Conservation (phyloP, 2,888 invertebrate genomes). For the Eupithecia insigniata region DNA sequence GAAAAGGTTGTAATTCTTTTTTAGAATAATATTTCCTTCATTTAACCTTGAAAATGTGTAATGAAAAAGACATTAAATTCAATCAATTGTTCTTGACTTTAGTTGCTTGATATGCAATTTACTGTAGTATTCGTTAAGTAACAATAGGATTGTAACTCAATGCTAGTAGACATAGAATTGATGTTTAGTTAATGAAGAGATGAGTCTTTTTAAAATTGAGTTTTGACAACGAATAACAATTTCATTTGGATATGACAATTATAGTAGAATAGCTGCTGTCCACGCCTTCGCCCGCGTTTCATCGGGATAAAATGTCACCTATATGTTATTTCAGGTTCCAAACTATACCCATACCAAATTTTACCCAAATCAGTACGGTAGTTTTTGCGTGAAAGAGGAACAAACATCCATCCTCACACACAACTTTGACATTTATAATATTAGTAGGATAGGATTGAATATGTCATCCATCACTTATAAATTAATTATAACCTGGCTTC, state of each 20-base stretch:
- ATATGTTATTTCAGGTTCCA: too few species aligned
- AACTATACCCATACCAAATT: too few species aligned
- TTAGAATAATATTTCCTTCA: neutral
- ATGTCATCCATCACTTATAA: too few species aligned
- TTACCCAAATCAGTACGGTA: too few species aligned
- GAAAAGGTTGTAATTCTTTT: neutral
- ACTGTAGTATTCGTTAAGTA: neutral
- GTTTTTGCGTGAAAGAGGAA: too few species aligned
- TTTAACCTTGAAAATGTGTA: conserved; percentile 16
- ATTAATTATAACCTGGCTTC: neutral
- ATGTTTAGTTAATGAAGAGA: neutral
- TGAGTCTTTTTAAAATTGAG: neutral
- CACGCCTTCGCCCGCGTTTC: too few species aligned
- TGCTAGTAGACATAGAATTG: neutral
- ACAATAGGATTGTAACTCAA: too few species aligned
- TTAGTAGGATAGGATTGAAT: too few species aligned
- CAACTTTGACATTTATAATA: too few species aligned
- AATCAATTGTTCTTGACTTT: conserved; percentile 9
- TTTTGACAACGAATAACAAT: neutral
- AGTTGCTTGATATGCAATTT: neutral
- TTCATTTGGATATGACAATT: neutral
- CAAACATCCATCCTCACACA: too few species aligned
- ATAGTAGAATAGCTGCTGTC: too few species aligned
- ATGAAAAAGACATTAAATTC: conserved; percentile 26
- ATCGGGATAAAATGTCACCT: too few species aligned